A percentile compares a stretch with the other conserved stretches of the same genome.
phyloP scores from a whole-genome alignment of 92 coral and sea anemone species.

The Micromussa lordhowensis region DNA sequence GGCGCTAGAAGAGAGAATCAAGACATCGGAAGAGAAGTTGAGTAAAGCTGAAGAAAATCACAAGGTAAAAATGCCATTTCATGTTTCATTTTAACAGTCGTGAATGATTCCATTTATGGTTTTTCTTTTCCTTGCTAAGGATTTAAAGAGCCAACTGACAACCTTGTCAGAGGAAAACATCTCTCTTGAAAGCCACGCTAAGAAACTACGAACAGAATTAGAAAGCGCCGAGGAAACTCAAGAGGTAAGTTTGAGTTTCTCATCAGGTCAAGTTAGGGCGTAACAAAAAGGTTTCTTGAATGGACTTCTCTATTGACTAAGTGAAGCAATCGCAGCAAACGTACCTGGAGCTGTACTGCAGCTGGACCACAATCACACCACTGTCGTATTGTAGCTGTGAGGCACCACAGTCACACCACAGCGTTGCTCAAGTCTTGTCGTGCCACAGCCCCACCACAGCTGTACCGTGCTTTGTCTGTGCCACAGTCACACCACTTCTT shows the following conservation, averaged over 20 bases:
- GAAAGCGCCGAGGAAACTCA: conserved; percentile 20
- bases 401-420: neutral
- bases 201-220: conserved; percentile 12
- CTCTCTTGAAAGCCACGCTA: conserved; percentile 43
- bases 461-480: too few relatives aligned
- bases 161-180: conserved; percentile 48
- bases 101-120: neutral
- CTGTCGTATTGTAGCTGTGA: neutral
- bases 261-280: neutral
- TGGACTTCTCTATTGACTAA: neutral
- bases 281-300: neutral
- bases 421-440: neutral
- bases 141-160: conserved; percentile 29
- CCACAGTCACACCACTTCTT: neutral
- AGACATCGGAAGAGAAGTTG: conserved; percentile 1
- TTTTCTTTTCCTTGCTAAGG: neutral
- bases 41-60: conserved; percentile 11
- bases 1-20: conserved; percentile 16
- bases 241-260: conserved; percentile 20
- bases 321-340: neutral
- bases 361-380: neutral
- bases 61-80: conserved; percentile 11
- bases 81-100: neutral
- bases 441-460: neutral
- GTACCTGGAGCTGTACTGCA: neutral